Evolutionary conservation across 1,140 invertebrate species (phyloP).

Genomic region (Penaeus japonicus): DNA sequence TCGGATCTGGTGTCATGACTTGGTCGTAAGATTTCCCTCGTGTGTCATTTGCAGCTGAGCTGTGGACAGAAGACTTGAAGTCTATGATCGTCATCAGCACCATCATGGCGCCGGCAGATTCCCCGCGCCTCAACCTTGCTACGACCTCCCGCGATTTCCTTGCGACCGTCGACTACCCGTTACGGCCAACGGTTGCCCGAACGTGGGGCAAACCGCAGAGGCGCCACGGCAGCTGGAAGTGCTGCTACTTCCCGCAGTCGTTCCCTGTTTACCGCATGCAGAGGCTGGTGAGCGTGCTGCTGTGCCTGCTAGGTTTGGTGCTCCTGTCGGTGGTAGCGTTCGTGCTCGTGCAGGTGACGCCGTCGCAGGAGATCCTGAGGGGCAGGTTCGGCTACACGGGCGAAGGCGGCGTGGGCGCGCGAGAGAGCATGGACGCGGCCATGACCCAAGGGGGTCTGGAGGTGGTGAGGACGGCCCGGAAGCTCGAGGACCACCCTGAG

Average conservation of each 20-base stretch:
- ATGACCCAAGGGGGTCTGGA: not conserved
- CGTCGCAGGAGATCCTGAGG: not conserved
- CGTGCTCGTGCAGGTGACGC: slow-evolving; percentile 20
- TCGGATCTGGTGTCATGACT: too few species aligned
- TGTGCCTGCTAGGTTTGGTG: slow-evolving; percentile 27
- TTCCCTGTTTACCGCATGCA: slow-evolving; percentile 40
- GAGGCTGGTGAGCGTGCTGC: slow-evolving; percentile 10
- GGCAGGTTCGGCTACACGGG: not conserved
- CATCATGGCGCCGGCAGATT: not conserved
- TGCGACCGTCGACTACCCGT: slow-evolving; percentile 11
- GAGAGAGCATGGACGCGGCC: not conserved
- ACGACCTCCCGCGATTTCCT: not conserved
- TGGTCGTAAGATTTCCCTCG: not conserved
- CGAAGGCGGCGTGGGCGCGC: not conserved
- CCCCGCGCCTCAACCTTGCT: not conserved
- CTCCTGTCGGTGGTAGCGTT: slow-evolving; percentile 22
- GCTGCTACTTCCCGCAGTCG: slow-evolving; percentile 35
- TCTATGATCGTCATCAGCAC: slow-evolving; percentile 2
- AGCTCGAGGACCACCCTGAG: slow-evolving; percentile 24
- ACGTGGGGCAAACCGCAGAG: not conserved
- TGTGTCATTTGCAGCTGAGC: not conserved
- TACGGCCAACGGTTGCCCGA: not conserved
- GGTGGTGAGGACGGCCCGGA: not conserved
- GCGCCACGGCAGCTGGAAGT: not conserved
- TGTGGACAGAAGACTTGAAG: not conserved